Evolutionary conservation across 2,888 invertebrate genomes (phyloP).

Genomic region (Euplexia lucipara): DNA sequence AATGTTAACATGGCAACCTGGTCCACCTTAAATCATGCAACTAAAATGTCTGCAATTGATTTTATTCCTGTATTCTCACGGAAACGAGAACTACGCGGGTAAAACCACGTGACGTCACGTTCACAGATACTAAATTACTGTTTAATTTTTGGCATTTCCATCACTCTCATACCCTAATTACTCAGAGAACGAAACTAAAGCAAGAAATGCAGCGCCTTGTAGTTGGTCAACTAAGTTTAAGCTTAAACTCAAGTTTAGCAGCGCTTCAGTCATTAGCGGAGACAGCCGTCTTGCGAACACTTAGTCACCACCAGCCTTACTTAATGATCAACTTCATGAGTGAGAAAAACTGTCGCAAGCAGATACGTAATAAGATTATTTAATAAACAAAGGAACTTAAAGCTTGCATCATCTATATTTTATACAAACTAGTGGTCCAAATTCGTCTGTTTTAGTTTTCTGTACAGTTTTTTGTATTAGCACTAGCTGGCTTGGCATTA

Average conservation of each 20-base stretch:
- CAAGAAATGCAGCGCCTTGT: constrained; percentile 51
- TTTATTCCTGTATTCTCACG: too few relatives aligned
- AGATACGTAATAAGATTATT: constrained; percentile 22
- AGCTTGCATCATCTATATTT: background rate
- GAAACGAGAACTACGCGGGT: too few relatives aligned
- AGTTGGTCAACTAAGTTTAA: constrained; percentile 58
- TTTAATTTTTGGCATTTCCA: background rate
- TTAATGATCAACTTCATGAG: constrained; percentile 46
- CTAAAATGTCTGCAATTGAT: too few relatives aligned
- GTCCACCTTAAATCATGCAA: too few relatives aligned
- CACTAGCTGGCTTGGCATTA: too few relatives aligned
- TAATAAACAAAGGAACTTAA: background rate
- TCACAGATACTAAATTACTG: background rate
- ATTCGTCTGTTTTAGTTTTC: too few relatives aligned
- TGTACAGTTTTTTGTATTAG: too few relatives aligned
- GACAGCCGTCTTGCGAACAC: constrained; percentile 63
- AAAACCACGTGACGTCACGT: too few relatives aligned
- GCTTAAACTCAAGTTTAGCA: constrained; percentile 50
- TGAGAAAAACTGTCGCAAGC: constrained; percentile 12
- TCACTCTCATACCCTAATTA: constrained; percentile 7
- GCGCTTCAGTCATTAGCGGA: constrained; percentile 62
- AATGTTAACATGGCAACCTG: too few relatives aligned
- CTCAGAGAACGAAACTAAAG: constrained; percentile 25
- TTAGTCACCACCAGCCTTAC: constrained; percentile 52
- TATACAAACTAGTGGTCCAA: too few relatives aligned